phyloP scores from a whole-genome alignment of 1,140 invertebrate species.

The Bombus balteatus region DNA sequence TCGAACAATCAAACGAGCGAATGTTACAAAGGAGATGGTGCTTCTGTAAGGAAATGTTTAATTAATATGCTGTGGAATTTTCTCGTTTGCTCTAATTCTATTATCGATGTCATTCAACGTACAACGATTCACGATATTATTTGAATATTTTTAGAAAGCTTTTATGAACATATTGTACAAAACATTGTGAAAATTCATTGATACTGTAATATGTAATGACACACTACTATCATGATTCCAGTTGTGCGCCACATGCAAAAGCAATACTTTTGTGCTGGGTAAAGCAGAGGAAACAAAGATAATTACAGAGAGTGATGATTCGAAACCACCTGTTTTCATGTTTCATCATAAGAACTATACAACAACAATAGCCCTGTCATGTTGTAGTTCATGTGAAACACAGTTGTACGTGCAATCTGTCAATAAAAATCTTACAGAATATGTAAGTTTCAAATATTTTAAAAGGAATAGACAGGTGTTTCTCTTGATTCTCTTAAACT shows the following conservation, averaged over 20 bases:
- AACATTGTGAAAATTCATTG: background rate
- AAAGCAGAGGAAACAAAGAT: constrained; percentile 54
- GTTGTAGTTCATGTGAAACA: constrained; percentile 13
- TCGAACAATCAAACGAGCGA: background rate
- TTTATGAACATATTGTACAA: background rate
- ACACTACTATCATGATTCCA: background rate
- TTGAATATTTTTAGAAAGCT: background rate
- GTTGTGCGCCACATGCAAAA: constrained; percentile 19
- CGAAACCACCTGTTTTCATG: background rate
- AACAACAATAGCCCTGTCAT: constrained; percentile 46
- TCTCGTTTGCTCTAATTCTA: background rate
- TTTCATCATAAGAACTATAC: constrained; percentile 37
- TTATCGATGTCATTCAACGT: background rate
- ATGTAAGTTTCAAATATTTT: constrained; percentile 36
- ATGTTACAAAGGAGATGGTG: constrained; percentile 2
- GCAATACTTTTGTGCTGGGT: constrained; percentile 37
- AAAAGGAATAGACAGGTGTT: background rate
- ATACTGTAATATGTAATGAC: background rate
- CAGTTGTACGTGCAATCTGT: background rate
- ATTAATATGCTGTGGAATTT: background rate
- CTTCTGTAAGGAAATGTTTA: constrained; percentile 53
- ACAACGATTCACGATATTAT: background rate
- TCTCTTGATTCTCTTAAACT: background rate
- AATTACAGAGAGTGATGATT: background rate
- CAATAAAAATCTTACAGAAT: background rate